phyloP scores from a whole-genome alignment of 1,140 invertebrate species.

The Musca vetustissima region DNA sequence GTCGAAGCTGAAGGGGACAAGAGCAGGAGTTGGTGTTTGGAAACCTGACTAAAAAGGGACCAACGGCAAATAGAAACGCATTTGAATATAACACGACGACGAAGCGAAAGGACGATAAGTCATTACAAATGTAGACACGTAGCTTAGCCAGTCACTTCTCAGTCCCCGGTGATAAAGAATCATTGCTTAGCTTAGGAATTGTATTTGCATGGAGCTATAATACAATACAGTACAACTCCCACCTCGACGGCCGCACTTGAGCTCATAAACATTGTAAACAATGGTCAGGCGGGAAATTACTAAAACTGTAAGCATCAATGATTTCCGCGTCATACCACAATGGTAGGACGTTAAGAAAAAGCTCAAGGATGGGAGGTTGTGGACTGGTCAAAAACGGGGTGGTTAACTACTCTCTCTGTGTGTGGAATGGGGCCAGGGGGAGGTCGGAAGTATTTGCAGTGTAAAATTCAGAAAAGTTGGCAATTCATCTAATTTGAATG shows the following conservation, averaged over 20 bases:
- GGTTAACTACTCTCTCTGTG: not conserved
- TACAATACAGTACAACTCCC: too few relatives aligned
- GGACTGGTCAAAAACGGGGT: not conserved
- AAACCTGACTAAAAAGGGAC: constrained; percentile 1
- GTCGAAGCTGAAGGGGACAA: too few relatives aligned
- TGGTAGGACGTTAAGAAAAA: constrained; percentile 1
- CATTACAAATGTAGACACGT: constrained; percentile 31
- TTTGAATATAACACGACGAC: not conserved
- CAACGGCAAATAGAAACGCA: not conserved
- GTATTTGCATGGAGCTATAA: too few relatives aligned
- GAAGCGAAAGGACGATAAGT: constrained; percentile 26
- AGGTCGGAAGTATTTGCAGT: too few relatives aligned
- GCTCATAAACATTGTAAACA: not conserved
- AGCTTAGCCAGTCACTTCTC: constrained; percentile 1
- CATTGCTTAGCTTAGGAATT: not conserved
- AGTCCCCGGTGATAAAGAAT: not conserved
- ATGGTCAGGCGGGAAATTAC: constrained; percentile 31
- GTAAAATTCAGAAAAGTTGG: constrained; percentile 20
- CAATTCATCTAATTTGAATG: constrained; percentile 57
- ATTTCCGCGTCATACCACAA: constrained; percentile 33
- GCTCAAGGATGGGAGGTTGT: not conserved
- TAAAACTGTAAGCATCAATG: constrained; percentile 38
- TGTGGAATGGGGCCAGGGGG: not conserved
- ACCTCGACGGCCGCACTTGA: not conserved
- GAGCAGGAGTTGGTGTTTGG: not conserved